phyloP scores from a whole-genome alignment of 2,113 vertebrate species.

The Thryonomys swinderianus region DNA sequence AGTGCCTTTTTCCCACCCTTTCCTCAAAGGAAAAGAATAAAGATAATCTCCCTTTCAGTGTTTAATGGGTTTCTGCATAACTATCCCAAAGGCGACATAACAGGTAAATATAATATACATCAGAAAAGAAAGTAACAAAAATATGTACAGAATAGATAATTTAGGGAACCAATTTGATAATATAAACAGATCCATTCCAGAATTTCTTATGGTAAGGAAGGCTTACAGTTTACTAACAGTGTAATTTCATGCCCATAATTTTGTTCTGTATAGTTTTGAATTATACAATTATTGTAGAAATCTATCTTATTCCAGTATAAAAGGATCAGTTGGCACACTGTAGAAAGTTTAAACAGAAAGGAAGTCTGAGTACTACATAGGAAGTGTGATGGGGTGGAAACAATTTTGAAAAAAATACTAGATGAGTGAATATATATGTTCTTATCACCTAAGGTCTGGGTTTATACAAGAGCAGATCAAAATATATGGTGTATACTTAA shows the following conservation, averaged over 20 bases:
- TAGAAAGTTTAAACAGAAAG: constrained; percentile 40
- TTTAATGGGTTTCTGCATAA: constrained; percentile 20
- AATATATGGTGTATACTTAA: background rate
- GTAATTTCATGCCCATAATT: background rate
- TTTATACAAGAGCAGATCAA: background rate
- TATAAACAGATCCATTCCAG: background rate
- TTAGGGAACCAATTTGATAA: background rate
- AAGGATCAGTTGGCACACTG: background rate
- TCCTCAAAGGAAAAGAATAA: constrained; percentile 23
- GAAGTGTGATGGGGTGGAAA: background rate
- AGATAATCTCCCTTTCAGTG: background rate
- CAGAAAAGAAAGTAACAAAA: constrained; percentile 39
- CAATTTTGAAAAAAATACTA: background rate
- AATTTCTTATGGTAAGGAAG: constrained; percentile 45
- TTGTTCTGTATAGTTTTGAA: background rate
- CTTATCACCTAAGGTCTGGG: background rate
- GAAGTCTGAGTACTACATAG: background rate
- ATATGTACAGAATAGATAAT: background rate
- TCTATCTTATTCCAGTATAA: background rate
- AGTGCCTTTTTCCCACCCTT: constrained; percentile 13
- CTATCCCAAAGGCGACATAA: background rate
- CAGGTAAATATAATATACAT: background rate
- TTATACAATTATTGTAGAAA: background rate
- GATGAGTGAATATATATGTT: background rate
- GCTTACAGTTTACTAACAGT: background rate